Evolutionary conservation across 2,888 invertebrate species (phyloP), one percentile per base, ranked within the genome.

Genomic region (Eutolmus rufibarbis): DNA sequence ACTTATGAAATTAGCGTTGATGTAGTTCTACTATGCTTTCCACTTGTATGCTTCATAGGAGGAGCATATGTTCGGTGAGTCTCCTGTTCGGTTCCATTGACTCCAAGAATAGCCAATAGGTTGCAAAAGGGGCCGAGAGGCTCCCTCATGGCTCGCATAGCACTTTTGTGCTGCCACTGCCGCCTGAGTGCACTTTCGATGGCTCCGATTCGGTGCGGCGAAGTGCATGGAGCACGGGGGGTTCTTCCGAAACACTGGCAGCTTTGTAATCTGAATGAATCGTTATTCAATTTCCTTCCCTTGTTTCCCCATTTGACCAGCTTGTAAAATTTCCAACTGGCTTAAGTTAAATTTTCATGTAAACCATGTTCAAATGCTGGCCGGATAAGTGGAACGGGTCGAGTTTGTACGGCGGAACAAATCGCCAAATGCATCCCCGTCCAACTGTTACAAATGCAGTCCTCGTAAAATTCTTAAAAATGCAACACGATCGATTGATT

Each of bases 201-300:
- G 23, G 57, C 7, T 66, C 66, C 57, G 66, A 84, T 84, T 84
- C 40, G 31, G 57, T 66, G 40, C n/a, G 19, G 5, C 16, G 37
- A 23, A 40, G 9, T 56, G 34, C 9, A 8, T 66, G 66, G 28
- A 51, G n/a, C 81, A 82, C 28, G 19, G 57, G 57, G 57, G 40
- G 31, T 8, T 56, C 82, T 82, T 57, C 37, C 5, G 5, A 37
- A 37, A 12, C 56, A 57, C 34, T 84, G 9, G 16, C 14, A 66
- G 82, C 37, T 40, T 84, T 84, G 82, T 84, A 84, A 66, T 84
- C 66, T 66, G 66, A 84, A 84, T 84, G 82, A 40, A 66, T 66
- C 82, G 37, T 37, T 84, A 84, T 66, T 84, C 82, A 84, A 66
- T 84, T 57, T 84, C 46, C 79, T 28, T 81, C 56, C 28, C 43